Base-by-base conservation (phyloP, 2,113 vertebrate genomes). In the Spea multiplicata region DNA sequence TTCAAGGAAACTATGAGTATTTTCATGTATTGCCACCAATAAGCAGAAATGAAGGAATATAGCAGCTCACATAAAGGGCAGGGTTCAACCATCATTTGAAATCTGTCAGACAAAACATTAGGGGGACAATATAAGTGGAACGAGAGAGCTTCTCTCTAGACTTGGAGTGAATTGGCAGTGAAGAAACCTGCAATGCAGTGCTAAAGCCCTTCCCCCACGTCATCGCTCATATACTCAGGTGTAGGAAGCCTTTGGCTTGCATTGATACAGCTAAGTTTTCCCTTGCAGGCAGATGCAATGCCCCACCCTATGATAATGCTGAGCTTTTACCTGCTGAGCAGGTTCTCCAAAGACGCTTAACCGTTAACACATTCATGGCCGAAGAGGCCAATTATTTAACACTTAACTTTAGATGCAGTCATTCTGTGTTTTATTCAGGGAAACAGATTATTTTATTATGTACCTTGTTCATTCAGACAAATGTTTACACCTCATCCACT, bases 141-240 rank as follows among this genome's bases (percentile, higher is more conserved):
- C 52, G 50, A 44, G 8, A 67, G 17, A 53, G 44, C 44, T 46
- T 57, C 14, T 66, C 66, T 53, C 17, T 44, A n/a, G 17, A 49
- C 16, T 65, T 68, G 44, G 8, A 12, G 13, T 61, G 78, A 53
- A 48, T 45, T 30, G 48, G 50, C 52, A 74, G 10, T 4, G 30
- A 49, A 44, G 14, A 80, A 71, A 53, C 16, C 71, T 80, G 78
- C 78, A 80, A 49, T 80, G 78, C 71, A 74, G 71, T 59, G 45
- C 50, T 74, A 68, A 49, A 61, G 5, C 77, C 77, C 77, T 59
- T 73, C 77, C 77, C 62, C 77, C 77, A 67, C 17, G 78, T 74
- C 78, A 73, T 73, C 64, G 68, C 48, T 80, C 53, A 72, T 13
- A 70, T 66, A 55, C 61, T 46, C 59, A 74, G 71, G 78, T 80